These are phyloP conservation scores for Spea hammondii DNA, from an alignment of 2,797 vertebrate genomes.

Conservation along the genomic window DNA sequence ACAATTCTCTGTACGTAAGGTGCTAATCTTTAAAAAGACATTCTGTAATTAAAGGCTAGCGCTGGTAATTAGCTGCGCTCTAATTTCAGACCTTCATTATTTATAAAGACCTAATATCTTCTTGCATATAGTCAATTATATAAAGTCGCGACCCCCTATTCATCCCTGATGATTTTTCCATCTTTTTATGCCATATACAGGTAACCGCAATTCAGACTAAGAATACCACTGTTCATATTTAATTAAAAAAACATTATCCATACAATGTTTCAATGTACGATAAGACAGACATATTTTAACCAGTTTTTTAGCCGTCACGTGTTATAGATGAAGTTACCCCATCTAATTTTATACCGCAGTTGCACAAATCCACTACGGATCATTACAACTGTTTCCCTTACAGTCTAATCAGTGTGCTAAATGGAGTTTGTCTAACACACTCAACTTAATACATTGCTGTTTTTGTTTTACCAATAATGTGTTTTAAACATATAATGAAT, in stretches of 20 bases:
- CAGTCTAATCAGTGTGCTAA: no score
- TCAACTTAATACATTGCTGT: neutral
- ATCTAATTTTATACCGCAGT: no score
- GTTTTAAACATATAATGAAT: no score
- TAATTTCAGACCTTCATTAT: slow-evolving; percentile 14
- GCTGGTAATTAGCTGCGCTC: slow-evolving; percentile 11
- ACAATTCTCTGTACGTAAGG: slow-evolving; percentile 18
- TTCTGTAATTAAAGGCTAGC: slow-evolving; percentile 19
- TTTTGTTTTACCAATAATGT: no score
- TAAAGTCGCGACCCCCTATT: neutral
- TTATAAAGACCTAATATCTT: slow-evolving; percentile 2
- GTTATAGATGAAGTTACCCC: no score
- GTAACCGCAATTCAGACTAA: no score
- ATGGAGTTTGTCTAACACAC: neutral
- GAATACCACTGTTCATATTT: neutral
- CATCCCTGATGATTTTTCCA: slow-evolving; percentile 12
- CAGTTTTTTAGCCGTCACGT: no score
- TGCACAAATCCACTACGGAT: no score
- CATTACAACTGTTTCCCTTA: no score
- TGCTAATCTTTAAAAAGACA: slow-evolving; percentile 29
- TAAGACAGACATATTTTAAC: neutral
- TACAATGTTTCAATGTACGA: neutral
- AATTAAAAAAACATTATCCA: slow-evolving; percentile 12
- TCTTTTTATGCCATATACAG: slow-evolving; percentile 8
- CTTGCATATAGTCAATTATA: neutral